Percentiles rank a stretch among this genome's conserved stretches.
Conservation (phyloP, 2,113 vertebrate species). For the Upupa epops region DNA sequence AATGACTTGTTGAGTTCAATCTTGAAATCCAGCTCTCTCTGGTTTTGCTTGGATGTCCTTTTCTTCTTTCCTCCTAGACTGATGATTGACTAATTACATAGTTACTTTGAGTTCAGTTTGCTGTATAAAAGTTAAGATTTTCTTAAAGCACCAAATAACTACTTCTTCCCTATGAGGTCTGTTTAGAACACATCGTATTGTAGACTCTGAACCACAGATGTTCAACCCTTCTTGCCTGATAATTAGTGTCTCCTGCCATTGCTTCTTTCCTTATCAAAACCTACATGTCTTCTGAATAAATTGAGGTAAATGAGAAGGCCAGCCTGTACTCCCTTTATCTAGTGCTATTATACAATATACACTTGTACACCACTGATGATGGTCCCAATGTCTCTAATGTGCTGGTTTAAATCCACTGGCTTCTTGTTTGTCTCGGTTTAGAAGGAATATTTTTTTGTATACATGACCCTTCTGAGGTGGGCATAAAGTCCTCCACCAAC, state of each 20-base stretch:
- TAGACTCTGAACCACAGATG: rapidly evolving
- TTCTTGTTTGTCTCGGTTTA: not conserved
- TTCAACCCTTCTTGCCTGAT: not conserved
- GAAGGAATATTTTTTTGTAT: not conserved
- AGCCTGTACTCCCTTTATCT: not conserved
- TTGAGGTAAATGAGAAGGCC: not conserved
- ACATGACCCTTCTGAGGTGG: not conserved
- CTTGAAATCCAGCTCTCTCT: not conserved
- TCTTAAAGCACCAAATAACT: not conserved
- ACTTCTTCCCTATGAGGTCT: not conserved
- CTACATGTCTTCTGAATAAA: not conserved
- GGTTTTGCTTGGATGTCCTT: no score
- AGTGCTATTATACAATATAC: not conserved
- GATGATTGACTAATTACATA: not conserved
- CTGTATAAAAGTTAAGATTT: not conserved
- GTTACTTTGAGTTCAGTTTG: not conserved
- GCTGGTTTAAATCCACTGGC: not conserved
- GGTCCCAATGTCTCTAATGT: not conserved
- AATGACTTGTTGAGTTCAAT: not conserved
- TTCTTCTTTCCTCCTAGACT: not conserved
- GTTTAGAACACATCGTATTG: not conserved
- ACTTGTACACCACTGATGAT: not conserved
- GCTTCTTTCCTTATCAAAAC: no score
- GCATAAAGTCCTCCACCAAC: not conserved
- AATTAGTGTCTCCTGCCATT: not conserved